These are phyloP conservation scores for Leptodactylus fallax DNA, from an alignment of 2,797 vertebrate species.

Conservation along the genomic window DNA sequence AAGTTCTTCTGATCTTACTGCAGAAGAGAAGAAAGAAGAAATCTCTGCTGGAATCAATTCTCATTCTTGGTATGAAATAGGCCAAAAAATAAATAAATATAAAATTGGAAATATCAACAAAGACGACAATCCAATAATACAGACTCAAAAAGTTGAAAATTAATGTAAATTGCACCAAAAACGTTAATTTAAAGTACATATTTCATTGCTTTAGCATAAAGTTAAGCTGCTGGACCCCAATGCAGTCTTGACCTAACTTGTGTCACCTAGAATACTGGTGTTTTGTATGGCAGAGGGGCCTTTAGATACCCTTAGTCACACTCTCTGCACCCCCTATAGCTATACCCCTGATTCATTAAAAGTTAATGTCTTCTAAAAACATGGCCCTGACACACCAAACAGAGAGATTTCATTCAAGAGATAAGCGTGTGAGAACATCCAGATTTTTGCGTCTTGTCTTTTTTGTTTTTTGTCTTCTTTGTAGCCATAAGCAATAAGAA, in stretches of 20 bases:
- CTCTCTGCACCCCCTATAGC: background rate
- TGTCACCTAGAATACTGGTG: too few species aligned
- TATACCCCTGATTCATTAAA: background rate
- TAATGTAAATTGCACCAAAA: too few species aligned
- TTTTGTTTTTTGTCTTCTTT: background rate
- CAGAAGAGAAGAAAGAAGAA: too few species aligned
- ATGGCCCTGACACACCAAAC: background rate
- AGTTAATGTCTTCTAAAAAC: background rate
- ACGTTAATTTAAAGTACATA: too few species aligned
- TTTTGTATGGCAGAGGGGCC: too few species aligned
- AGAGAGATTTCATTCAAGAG: background rate
- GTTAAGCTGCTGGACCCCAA: background rate
- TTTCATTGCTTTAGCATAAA: background rate
- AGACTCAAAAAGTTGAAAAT: too few species aligned
- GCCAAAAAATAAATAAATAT: too few species aligned
- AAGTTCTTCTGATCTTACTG: too few species aligned
- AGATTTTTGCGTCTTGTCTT: background rate
- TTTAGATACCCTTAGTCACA: background rate
- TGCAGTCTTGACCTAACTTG: too few species aligned
- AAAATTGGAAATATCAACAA: too few species aligned
- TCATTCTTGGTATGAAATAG: background rate
- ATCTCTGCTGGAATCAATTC: background rate
- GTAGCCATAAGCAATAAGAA: constrained; percentile 27
- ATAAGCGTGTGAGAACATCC: background rate
- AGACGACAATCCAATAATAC: too few species aligned